Conservation (phyloP, 2,113 vertebrate species). For the Lynx canadensis region DNA sequence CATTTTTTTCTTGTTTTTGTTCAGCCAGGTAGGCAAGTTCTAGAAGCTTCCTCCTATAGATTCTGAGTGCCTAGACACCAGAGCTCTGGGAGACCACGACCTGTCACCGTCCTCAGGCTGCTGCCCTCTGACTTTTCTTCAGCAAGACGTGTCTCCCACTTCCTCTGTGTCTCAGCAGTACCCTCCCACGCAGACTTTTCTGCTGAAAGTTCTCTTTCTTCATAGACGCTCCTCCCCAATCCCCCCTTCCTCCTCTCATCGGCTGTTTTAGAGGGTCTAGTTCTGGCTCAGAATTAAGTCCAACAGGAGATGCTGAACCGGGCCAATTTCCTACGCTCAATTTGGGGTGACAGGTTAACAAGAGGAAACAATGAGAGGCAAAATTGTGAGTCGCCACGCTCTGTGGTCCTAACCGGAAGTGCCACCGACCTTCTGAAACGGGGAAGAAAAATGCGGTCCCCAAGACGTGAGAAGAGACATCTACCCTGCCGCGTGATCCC, state of each 20-base stretch:
- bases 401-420: neutral
- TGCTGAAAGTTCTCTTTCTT: neutral
- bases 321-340: neutral
- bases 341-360: neutral
- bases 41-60: neutral
- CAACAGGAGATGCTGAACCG: neutral
- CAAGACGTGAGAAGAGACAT: neutral
- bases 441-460: neutral
- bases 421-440: neutral
- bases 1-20: neutral
- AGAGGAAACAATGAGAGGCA: neutral
- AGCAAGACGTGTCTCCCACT: neutral
- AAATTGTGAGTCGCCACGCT: neutral
- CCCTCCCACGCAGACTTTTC: neutral
- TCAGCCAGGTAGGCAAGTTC: neutral
- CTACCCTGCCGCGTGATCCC: accelerated
- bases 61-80: neutral
- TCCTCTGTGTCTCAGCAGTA: neutral
- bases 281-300: neutral
- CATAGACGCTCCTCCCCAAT: neutral
- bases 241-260: neutral
- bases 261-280: neutral
- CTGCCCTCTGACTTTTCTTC: neutral
- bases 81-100: too few species aligned
- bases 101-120: neutral